A percentile compares a stretch with the other conserved stretches of the same genome.
Conservation (phyloP, 2,113 vertebrate genomes). For the Chlamydotis undulata region DNA sequence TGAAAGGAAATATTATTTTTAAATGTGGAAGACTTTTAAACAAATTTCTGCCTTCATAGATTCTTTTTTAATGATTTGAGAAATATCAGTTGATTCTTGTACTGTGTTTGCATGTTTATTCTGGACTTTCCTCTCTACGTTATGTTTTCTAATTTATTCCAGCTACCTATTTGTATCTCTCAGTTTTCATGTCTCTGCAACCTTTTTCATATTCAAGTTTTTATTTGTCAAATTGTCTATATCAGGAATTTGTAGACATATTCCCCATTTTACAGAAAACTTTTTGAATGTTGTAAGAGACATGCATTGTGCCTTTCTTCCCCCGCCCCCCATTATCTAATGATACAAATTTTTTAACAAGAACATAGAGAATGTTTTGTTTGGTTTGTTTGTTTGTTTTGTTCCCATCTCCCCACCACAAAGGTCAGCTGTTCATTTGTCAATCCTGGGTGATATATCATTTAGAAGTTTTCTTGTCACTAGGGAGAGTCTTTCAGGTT, state of each 20-base stretch:
- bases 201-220: neutral
- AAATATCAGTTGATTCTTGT: neutral
- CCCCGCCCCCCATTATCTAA: neutral
- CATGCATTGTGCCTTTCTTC: neutral
- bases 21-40: neutral
- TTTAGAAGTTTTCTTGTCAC: neutral
- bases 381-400: neutral
- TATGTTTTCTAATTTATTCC: neutral
- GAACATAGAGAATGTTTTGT: rapidly evolving
- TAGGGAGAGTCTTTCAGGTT: neutral
- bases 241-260: neutral
- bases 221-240: neutral
- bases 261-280: rapidly evolving
- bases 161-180: neutral
- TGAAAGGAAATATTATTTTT: neutral
- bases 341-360: neutral
- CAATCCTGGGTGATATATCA: neutral
- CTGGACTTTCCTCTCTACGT: neutral
- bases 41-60: neutral
- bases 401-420: rapidly evolving
- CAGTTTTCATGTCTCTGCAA: neutral
- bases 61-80: neutral
- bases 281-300: neutral
- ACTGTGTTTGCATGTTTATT: neutral
- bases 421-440: neutral